Evolutionary conservation across 2,888 invertebrate genomes (phyloP), one percentile per base, ranked within the genome.

Genomic region (Cenopis cana): DNA sequence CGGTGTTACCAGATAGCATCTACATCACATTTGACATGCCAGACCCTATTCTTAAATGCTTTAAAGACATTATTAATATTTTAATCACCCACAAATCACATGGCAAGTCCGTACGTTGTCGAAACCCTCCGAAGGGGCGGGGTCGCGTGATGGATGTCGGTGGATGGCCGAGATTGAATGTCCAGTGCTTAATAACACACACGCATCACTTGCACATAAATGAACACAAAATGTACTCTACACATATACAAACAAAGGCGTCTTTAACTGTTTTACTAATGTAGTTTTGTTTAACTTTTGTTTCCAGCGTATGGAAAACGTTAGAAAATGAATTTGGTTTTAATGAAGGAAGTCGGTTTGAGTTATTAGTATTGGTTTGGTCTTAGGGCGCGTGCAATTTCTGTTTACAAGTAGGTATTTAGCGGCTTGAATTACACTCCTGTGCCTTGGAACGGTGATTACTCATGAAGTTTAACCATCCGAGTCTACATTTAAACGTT

Each of bases 61-160:
- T 77, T 78, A 79, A 77, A 79, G 76, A 79, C 75, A 75, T 74
- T 73, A 74, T 73, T 80, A 82, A 82, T 83, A 85, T 87, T 89
- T 88, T 85, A 87, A 89, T 85, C 83, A 83, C 75, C 76, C 73
- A 74, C 72, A 74, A 79, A 75, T 72, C 76, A 78, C 55, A 49
- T 59, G 50, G 67, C 68, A 64, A 69, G 57, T 52, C 36, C 57
- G 62, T 54, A 76, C 79, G 80, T 81, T 80, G 83, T 82, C 81
- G 78, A 79, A 82, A 78, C 78, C 71, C 74, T 78, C 81, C 79
- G 81, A 73, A 75, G 80, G 77, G 91, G 91, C 91, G 91, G 86
- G 91, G 90, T 74, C 61, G 82, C 68, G 76, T 90, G 92, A 91
- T 92, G 89, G 90, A 91, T 92, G 89, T 79, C 79, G 74, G 79